A percentile compares a stretch with the other conserved stretches of the same genome.
Conservation (phyloP, 2,888 invertebrate species). For the Syritta pipiens region DNA sequence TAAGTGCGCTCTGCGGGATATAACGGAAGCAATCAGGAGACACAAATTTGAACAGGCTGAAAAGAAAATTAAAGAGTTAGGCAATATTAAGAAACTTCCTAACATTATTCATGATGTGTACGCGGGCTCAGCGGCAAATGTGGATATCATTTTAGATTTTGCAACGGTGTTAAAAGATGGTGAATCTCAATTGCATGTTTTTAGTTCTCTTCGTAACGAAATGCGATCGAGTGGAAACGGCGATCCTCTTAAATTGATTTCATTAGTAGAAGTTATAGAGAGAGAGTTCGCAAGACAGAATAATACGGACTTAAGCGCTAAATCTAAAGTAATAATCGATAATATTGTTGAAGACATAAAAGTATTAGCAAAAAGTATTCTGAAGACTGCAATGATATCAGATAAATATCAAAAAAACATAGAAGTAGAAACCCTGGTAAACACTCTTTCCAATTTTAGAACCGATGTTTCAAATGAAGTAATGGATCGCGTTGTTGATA, state of each 20-base stretch:
- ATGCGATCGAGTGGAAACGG: constrained; percentile 5
- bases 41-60: constrained; percentile 11
- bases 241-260: constrained; percentile 25
- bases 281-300: neutral
- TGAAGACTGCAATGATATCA: constrained; percentile 26
- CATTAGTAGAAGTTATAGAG: constrained; percentile 9
- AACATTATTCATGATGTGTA: constrained; percentile 24
- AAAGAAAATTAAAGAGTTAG: constrained; percentile 8
- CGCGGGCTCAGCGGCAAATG: constrained; percentile 8
- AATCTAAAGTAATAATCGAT: neutral
- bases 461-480: constrained; percentile 26
- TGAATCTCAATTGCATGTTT: neutral
- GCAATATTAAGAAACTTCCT: neutral
- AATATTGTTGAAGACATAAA: constrained; percentile 2
- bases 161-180: neutral
- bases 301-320: neutral
- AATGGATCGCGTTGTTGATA: constrained; percentile 24
- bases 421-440: constrained; percentile 12
- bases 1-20: constrained; percentile 9
- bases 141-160: constrained; percentile 18
- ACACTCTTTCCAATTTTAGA: constrained; percentile 6
- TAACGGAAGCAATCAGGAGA: constrained; percentile 15
- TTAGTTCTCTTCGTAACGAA: constrained; percentile 20
- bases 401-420: constrained; percentile 5
- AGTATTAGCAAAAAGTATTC: neutral